Conservation (phyloP, 2,888 invertebrate genomes). For the Eucera pruinosa region DNA sequence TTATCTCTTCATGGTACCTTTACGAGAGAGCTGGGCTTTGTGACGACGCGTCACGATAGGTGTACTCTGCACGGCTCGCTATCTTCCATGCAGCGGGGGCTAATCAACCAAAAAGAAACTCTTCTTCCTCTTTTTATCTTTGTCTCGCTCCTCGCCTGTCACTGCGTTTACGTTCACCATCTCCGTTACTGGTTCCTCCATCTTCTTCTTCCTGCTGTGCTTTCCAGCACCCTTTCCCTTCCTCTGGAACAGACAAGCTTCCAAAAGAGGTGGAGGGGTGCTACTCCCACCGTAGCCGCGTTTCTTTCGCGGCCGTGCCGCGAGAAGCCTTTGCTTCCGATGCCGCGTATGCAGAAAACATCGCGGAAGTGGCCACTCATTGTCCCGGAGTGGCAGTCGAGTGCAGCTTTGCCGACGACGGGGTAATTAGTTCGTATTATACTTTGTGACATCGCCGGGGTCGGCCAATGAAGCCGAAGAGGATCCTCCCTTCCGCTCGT, state of each 20-base stretch:
- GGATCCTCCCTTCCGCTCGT: conserved; percentile 38
- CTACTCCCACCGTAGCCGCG: conserved; percentile 38
- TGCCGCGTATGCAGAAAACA: conserved; percentile 80
- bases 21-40: conserved; percentile 62
- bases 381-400: conserved; percentile 77
- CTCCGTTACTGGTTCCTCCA: not conserved
- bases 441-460: conserved; percentile 78
- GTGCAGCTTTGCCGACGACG: conserved; percentile 80
- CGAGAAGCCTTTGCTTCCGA: conserved; percentile 69
- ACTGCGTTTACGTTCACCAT: conserved; percentile 45
- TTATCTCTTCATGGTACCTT: conserved; percentile 52
- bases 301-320: conserved; percentile 59
- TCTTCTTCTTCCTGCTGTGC: no score
- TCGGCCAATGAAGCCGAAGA: conserved; percentile 67
- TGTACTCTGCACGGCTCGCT: conserved; percentile 42
- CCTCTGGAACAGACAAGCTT: not conserved
- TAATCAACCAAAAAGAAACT: conserved; percentile 78
- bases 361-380: conserved; percentile 77
- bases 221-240: not conserved
- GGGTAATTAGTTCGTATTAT: conserved; percentile 82
- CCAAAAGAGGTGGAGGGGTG: not conserved
- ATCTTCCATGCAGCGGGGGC: conserved; percentile 61
- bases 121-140: conserved; percentile 49
- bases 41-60: conserved; percentile 51
- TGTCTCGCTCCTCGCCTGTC: conserved; percentile 45